Evolutionary conservation across 2,113 vertebrate genomes (phyloP).

Genomic region (Corythaeola cristata): DNA sequence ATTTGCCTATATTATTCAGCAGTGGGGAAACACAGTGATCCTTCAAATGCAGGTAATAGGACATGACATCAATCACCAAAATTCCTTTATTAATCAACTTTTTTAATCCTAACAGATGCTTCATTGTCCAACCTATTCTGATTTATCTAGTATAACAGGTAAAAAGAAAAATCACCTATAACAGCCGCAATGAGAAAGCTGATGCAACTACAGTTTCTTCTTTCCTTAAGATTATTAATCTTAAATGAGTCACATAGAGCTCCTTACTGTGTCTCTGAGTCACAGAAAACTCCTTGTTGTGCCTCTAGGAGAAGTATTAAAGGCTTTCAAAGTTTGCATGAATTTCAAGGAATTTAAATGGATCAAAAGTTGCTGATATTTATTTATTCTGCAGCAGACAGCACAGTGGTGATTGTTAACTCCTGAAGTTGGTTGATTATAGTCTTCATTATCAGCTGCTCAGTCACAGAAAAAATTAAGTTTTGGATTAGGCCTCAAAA

Average conservation of each 20-base stretch:
- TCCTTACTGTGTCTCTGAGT: background rate
- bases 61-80: background rate
- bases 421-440: background rate
- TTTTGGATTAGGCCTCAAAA: constrained; percentile 2
- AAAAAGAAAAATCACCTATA: background rate
- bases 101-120: background rate
- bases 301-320: background rate
- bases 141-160: background rate
- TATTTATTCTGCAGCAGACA: background rate
- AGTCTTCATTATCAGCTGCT: background rate
- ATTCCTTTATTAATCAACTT: background rate
- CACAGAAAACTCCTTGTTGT: background rate
- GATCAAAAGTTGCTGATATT: background rate
- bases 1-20: background rate
- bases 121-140: background rate
- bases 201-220: background rate
- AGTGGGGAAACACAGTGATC: background rate
- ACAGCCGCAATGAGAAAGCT: background rate
- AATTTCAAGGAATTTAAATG: constrained; percentile 33
- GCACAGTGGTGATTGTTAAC: background rate
- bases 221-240: background rate
- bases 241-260: background rate
- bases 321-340: background rate
- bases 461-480: background rate
- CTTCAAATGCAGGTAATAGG: background rate